Percentiles rank a stretch among this genome's conserved stretches.
These are phyloP conservation scores for Otolemur garnettii DNA, from an alignment of 2,113 vertebrate species.

Conservation along the genomic window DNA sequence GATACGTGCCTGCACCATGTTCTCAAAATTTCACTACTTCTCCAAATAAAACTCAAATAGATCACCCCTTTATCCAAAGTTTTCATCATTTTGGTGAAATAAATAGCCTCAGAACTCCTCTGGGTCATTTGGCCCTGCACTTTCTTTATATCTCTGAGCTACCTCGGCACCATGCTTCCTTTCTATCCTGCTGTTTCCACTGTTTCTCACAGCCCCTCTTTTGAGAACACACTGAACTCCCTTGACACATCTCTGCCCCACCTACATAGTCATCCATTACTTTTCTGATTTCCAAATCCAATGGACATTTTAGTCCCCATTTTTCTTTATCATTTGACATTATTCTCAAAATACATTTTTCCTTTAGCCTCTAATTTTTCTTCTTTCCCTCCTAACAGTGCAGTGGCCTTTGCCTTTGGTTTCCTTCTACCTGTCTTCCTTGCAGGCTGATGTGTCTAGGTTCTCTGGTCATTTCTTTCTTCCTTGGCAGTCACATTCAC, in stretches of 20 bases:
- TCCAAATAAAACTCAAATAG: slow-evolving; percentile 1
- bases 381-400: neutral
- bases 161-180: neutral
- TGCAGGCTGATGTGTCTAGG: neutral
- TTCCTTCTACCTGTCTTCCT: neutral
- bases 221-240: neutral
- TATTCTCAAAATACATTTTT: neutral
- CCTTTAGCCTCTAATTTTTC: neutral
- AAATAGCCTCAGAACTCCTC: neutral
- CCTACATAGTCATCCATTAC: neutral
- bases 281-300: neutral
- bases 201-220: neutral
- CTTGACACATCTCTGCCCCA: neutral
- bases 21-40: neutral
- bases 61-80: neutral
- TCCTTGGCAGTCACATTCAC: neutral
- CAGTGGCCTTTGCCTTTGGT: neutral
- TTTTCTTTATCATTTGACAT: neutral
- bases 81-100: neutral
- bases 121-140: neutral
- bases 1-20: neutral
- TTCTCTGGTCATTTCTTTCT: neutral
- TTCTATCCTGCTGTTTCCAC: neutral
- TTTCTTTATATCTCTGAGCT: neutral
- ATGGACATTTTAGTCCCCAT: neutral